Evolutionary conservation across 35 echinoderm and acorn worm species (phyloP).

Genomic region (Lytechinus variegatus): DNA sequence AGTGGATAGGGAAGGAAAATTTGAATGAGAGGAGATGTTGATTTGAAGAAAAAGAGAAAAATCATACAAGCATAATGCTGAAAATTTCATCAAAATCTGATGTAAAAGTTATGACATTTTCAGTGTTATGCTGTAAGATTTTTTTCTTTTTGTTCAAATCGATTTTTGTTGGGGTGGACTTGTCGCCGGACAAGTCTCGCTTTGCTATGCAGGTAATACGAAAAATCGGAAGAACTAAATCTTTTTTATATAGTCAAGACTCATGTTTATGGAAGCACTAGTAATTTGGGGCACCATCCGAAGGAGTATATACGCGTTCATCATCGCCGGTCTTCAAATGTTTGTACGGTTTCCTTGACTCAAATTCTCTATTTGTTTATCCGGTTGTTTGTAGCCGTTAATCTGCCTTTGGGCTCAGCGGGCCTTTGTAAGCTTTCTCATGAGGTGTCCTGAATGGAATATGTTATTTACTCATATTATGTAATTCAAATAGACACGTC

Average conservation of each 20-base stretch:
- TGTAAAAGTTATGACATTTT: no score
- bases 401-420: neutral
- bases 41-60: no score
- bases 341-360: neutral
- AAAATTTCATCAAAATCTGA: no score
- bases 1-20: no score
- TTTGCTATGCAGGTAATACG: no score
- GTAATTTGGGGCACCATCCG: neutral
- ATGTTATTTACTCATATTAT: conserved; percentile 3
- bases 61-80: no score
- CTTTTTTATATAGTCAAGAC: neutral
- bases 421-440: neutral
- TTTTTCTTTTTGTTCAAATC: no score
- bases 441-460: neutral
- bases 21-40: no score
- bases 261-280: neutral
- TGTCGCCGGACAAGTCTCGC: no score
- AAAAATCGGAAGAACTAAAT: neutral
- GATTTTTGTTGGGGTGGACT: no score
- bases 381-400: neutral
- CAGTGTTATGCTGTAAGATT: no score
- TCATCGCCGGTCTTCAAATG: neutral
- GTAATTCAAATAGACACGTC: neutral
- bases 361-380: neutral
- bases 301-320: neutral